Evolutionary conservation across 1,140 invertebrate species (phyloP), one percentile per base, ranked within the genome.

Genomic region (Drosophila insularis): DNA sequence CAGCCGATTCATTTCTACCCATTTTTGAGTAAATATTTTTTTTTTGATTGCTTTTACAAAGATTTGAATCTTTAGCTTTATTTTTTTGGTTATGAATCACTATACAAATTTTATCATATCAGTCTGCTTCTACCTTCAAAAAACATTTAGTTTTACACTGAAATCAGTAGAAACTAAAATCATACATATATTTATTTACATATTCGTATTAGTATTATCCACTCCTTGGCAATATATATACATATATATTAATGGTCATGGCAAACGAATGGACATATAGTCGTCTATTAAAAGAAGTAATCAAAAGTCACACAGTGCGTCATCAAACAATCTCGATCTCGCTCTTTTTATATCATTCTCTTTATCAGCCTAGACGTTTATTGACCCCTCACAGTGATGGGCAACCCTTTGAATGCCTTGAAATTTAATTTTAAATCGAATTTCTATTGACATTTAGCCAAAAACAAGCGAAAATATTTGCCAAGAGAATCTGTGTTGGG

Each of bases 381-480:
- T 67, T 74, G 71, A 74, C 72, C 64, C 31, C 40, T 43, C 35
- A n/a, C 56, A 43, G 17, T 53, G 37, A 63, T 19, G n/a, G 31
- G 21, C 35, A 31, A 65, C 54, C 60, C 50, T 32, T 35, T 40
- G 40, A 53, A 53, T 46, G 76, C 68, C 78, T 82, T 82, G 53
- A 81, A 75, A 74, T 53, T 32, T 35, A 71, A 71, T 21, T 78
- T 66, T 69, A 35, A 75, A 67, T 78, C 62, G 53, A 71, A 43
- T 78, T 65, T 54, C 5, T 39, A 70, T 76, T 86, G 68, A 86
- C 75, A 86, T 86, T 87, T 87, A 68, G 81, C 71, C 82, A 87
- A 80, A 27, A 50, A 35, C 35, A 46, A 5, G 17, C 6, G 32
- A 31, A 68, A 75, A 37, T 43, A 39, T 27, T 59, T 53, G 4